Evolutionary conservation across 2,888 invertebrate species (phyloP).

Genomic region (Tenthredo distinguenda): DNA sequence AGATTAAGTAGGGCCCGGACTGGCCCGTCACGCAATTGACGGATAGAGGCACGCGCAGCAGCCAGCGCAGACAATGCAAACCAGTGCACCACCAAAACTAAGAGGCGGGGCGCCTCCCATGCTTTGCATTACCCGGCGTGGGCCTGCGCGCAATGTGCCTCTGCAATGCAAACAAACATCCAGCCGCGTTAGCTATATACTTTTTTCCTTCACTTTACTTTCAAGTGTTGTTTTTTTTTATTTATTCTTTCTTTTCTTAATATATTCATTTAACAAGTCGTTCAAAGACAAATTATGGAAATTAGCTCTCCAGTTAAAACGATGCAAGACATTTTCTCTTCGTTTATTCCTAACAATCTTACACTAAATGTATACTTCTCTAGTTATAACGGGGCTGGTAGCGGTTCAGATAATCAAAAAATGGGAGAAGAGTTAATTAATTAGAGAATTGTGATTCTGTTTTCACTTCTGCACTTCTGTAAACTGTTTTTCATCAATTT

Average conservation of each 20-base stretch:
- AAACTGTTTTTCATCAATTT: not conserved
- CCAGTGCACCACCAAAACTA: constrained; percentile 75
- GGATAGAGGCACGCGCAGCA: constrained; percentile 77
- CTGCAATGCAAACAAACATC: constrained; percentile 78
- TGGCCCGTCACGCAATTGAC: constrained; percentile 74
- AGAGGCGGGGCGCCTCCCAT: constrained; percentile 74
- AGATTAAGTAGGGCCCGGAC: constrained; percentile 68
- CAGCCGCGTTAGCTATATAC: constrained; percentile 76
- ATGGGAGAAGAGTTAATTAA: not conserved
- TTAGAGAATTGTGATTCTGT: not conserved
- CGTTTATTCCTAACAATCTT: constrained; percentile 29
- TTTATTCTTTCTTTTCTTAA: constrained; percentile 46
- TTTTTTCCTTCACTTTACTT: constrained; percentile 60
- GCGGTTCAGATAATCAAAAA: not conserved
- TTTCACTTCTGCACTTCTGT: not conserved
- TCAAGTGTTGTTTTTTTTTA: not conserved
- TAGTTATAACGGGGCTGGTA: not conserved
- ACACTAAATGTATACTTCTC: constrained; percentile 10
- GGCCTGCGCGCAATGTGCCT: constrained; percentile 79
- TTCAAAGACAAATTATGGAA: not conserved
- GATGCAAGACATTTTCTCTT: constrained; percentile 7
- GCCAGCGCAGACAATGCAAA: constrained; percentile 79
- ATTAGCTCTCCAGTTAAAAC: constrained; percentile 8
- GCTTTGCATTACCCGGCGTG: constrained; percentile 78
- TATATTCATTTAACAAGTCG: not conserved